Percentiles rank a stretch among this genome's conserved stretches.
Evolutionary conservation across 1,140 invertebrate species (phyloP).

Genomic region (Tetragnatha versicolor): DNA sequence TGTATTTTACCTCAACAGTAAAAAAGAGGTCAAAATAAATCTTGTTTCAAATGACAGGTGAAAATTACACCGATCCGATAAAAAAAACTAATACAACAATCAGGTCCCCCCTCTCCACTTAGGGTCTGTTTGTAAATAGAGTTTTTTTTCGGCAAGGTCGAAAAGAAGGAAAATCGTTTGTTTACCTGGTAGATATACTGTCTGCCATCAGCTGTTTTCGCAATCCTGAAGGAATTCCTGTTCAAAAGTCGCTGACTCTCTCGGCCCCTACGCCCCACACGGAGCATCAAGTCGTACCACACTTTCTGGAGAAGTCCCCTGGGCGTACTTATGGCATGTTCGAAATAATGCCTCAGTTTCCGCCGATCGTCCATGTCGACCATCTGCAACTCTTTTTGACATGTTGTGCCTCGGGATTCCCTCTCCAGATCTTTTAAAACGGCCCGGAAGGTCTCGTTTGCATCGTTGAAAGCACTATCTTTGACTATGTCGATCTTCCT

Average conservation of each 20-base stretch:
- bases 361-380: conserved; percentile 56
- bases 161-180: not conserved
- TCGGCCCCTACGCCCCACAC: conserved; percentile 49
- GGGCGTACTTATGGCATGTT: conserved; percentile 53
- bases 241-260: conserved; percentile 46
- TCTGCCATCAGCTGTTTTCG: conserved; percentile 36
- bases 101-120: not conserved
- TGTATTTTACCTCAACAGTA: no score
- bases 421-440: conserved; percentile 52
- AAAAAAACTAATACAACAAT: no score
- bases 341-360: conserved; percentile 56
- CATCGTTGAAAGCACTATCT: conserved; percentile 56
- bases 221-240: conserved; percentile 50
- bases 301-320: conserved; percentile 57
- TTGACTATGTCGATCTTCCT: conserved; percentile 57
- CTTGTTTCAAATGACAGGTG: no score
- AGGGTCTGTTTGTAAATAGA: no score
- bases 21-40: no score
- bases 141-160: not conserved
- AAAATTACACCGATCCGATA: no score
- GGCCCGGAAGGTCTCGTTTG: conserved; percentile 55
- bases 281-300: conserved; percentile 56
- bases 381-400: conserved; percentile 51
- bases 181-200: conserved; percentile 55
- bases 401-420: conserved; percentile 39